Evolutionary conservation across 2,113 vertebrate species (phyloP).

Genomic region (Micronycteris hirsuta): DNA sequence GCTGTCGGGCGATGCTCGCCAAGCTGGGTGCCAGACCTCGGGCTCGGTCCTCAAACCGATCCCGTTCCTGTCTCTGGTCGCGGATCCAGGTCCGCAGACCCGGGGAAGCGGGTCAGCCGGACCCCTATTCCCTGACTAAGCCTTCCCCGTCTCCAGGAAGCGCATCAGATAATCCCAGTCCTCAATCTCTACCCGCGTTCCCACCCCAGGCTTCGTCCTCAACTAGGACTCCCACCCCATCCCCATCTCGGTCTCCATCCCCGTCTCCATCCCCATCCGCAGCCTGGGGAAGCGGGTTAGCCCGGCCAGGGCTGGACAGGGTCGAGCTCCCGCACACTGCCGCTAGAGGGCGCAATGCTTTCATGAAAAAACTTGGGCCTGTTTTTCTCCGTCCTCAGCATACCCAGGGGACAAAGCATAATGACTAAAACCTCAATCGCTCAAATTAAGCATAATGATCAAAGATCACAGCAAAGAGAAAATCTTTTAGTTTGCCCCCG

Average conservation of each 20-base stretch:
- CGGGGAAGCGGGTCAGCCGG: not conserved
- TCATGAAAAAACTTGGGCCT: not conserved
- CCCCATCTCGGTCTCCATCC: too few species aligned
- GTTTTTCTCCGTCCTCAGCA: not conserved
- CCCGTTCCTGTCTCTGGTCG: not conserved
- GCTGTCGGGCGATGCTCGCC: not conserved
- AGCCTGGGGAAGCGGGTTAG: not conserved
- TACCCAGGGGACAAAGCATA: not conserved
- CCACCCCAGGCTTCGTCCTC: not conserved
- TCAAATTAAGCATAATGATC: constrained; percentile 65
- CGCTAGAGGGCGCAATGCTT: constrained; percentile 54
- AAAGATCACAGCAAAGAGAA: constrained; percentile 60
- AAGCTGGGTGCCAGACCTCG: not conserved
- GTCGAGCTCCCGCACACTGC: not conserved
- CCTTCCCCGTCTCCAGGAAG: not conserved
- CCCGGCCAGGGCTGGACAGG: not conserved
- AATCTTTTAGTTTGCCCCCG: constrained; percentile 45
- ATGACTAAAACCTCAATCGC: constrained; percentile 49
- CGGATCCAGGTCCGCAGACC: not conserved
- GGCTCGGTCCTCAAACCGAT: not conserved
- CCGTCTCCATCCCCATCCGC: not conserved
- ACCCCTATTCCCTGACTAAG: not conserved
- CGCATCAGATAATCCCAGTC: not conserved
- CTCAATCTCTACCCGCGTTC: not conserved
- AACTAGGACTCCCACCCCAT: accelerated